A percentile compares a stretch with the other conserved stretches of the same genome.
Evolutionary conservation across 2,888 invertebrate genomes (phyloP).

Genomic region (Biston stratarius): DNA sequence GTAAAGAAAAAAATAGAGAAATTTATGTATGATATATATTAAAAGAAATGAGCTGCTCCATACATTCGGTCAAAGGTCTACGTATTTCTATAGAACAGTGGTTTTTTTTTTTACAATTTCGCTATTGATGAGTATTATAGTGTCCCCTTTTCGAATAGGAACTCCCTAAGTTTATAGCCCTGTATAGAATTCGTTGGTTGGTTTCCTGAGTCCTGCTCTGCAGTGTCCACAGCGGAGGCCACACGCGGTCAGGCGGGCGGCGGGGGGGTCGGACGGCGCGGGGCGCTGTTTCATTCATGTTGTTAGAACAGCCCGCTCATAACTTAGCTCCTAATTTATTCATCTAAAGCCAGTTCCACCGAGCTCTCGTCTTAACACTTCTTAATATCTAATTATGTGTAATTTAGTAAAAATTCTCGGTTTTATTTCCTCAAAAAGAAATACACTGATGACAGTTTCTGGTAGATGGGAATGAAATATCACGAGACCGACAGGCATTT

Average conservation of each 20-base stretch:
- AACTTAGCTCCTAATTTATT: constrained; percentile 86
- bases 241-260: constrained; percentile 73
- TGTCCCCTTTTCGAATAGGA: too few relatives aligned
- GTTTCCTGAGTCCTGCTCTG: constrained; percentile 66
- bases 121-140: too few relatives aligned
- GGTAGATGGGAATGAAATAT: constrained; percentile 35
- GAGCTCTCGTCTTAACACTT: constrained; percentile 69
- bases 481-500: constrained; percentile 15
- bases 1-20: too few relatives aligned
- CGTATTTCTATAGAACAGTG: too few relatives aligned
- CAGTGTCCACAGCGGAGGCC: constrained; percentile 71
- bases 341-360: constrained; percentile 74
- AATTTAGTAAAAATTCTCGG: constrained; percentile 43
- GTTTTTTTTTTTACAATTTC: too few relatives aligned
- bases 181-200: too few relatives aligned
- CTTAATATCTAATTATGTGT: constrained; percentile 66
- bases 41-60: too few relatives aligned
- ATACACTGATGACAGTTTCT: constrained; percentile 22
- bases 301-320: constrained; percentile 84
- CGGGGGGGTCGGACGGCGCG: constrained; percentile 52
- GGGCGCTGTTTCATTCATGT: constrained; percentile 83
- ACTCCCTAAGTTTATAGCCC: too few relatives aligned
- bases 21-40: too few relatives aligned
- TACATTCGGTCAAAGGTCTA: too few relatives aligned
- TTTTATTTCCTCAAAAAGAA: constrained; percentile 31